Percentiles rank a stretch among this genome's conserved stretches.
These are phyloP conservation scores for Ormyrus rosae DNA, from an alignment of 2,888 invertebrate species.

Conservation along the genomic window DNA sequence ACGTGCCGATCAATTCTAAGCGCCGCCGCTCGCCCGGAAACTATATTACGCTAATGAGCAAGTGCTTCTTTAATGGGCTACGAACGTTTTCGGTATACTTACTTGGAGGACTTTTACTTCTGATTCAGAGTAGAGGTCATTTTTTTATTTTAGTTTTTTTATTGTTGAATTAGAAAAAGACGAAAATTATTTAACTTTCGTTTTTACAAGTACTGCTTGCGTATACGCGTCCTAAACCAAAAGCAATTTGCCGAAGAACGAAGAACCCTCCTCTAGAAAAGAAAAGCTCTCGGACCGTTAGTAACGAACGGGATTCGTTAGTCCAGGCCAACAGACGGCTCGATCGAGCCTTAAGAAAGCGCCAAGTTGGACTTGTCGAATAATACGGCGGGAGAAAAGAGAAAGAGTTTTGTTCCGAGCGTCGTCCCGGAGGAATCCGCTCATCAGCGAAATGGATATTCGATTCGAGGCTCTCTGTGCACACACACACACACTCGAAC, in stretches of 20 bases:
- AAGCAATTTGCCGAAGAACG: background rate
- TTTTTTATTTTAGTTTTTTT: too few species aligned
- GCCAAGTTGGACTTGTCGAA: background rate
- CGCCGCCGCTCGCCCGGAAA: background rate
- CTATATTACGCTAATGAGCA: constrained; percentile 9
- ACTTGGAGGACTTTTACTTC: too few species aligned
- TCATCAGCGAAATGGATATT: constrained; percentile 36
- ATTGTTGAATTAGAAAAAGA: too few species aligned
- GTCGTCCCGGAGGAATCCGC: background rate
- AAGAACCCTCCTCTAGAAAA: background rate
- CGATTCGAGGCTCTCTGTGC: background rate
- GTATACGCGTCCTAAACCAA: too few species aligned
- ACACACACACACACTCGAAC: background rate
- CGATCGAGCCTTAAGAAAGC: background rate
- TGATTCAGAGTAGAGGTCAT: too few species aligned
- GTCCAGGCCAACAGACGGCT: background rate
- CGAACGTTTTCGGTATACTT: too few species aligned
- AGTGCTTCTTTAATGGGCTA: background rate
- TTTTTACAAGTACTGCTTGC: background rate
- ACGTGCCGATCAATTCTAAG: background rate
- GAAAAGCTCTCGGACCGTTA: background rate
- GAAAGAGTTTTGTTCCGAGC: background rate
- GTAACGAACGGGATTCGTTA: background rate
- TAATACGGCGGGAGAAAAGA: background rate
- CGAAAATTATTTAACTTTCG: too few species aligned